Base-by-base conservation (phyloP, 2,113 vertebrate genomes). In the Psephotus haematonotus region DNA sequence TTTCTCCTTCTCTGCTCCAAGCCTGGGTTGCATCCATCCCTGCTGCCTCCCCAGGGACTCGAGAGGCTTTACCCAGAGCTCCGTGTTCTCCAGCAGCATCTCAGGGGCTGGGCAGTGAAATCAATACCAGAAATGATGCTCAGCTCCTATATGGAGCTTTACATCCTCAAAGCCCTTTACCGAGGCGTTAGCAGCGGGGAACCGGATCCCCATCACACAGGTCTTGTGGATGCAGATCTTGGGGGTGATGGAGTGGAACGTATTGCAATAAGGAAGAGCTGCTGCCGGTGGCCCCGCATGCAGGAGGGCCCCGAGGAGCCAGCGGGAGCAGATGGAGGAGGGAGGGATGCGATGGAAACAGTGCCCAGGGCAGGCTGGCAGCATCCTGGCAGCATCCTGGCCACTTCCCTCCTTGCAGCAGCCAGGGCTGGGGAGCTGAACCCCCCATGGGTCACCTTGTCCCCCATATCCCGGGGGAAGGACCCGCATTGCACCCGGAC, bases 181-280 rank as follows among this genome's bases (percentile, higher is more conserved):
- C 71, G 89, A 90, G 86, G 88, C 93, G 52, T 96, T 90, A 97
- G 62, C 4, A 2, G 76, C 3, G 1, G 90, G 89, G 86, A 92
- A 83, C 89, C 47, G 37, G 65, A 70, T 95, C 96, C 95, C 72
- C n/a, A 62, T 29, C 80, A 65, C 86, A 74, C 63, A 20, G 77
- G 88, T 90, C 94, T 50, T 78, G 27, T 7, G 93, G 95, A 91
- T 90, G 91, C 87, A 91, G 94, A 88, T 96, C 94, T 53, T 31
- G 46, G 47, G 55, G 78, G 90, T 28, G 16, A 88, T 80, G 93
- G 94, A 90, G 43, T 31, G 27, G 85, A 95, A 93, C 93, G 25
- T 14, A 70, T 62, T 71, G 95, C 81, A 88, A 96, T 88, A 88
- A 94, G 91, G 76, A 94, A 70, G 35, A 16, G 72, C 85, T 88